Evolutionary conservation across 2,888 invertebrate species (phyloP), one percentile per base, ranked within the genome.

Genomic region (Andricus curvator): DNA sequence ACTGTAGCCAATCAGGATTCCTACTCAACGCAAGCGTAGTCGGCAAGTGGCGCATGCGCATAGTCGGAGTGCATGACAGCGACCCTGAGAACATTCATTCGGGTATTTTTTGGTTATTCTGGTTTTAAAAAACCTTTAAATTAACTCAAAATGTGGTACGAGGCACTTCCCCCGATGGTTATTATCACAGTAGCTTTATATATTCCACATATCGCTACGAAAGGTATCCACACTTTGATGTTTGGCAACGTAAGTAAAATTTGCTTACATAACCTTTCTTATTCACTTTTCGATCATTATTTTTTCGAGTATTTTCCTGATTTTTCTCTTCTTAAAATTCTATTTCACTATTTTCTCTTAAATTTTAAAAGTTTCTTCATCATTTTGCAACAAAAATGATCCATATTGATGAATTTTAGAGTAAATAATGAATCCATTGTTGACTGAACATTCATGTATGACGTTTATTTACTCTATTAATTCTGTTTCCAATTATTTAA

Each of bases 61-160:
- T n/a, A n/a, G 1, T 22, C 11, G 11, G 6, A 4, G 56, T 11
- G 56, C 9, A 56, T 56, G n/a, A 56, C 56, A 56, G 56, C 56
- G 56, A n/a, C 56, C 9, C 56, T 56, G 51, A 51, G n/a, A 20
- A 56, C 9, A n/a, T 56, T 56, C n/a, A 62, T 1, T 62, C 8
- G 25, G 25, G 6, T 74, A 20, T 74, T 20, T 74, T 70, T 51
- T 51, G 9, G 29, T 17, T 33, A 20, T 44, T 74, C 29, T 33
- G n/a, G 13, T 33, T 51, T 70, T 13, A 29, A 29, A 70, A 29
- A 33, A 51, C n/a, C 17, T 15, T 29, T 11, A 70, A 5, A 56
- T 56, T 74, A 74, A 56, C n/a, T 9, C 48, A 84, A 82, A 82
- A 91, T 91, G 91, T 91, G 91, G 91, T 89, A 86, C 48, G 90